Base-by-base conservation (phyloP, 2,888 invertebrate species). In the Nezara viridula region DNA sequence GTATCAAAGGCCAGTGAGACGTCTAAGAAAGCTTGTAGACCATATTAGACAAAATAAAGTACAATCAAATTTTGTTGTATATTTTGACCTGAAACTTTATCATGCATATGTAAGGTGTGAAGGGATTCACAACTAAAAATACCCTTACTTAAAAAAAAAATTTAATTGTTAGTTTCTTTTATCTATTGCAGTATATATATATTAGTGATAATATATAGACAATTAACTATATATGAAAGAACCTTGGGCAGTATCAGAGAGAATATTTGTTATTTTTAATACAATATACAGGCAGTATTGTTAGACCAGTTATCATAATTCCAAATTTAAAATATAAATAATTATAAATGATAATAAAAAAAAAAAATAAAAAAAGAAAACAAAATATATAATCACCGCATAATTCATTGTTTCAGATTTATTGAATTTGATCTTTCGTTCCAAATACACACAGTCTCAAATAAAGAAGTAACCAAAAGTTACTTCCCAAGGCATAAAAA, bases 391-490 rank as follows among this genome's bases (percentile, higher is more conserved):
- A 32, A 73, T 73, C 32, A 73, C 66, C 37, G 7, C 9, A 27
- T 73, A 0, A 37, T 73, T 73, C 66, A 73, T 73, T 32, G 66
- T 37, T 37, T 21, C 66, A 19, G 66, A 37, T 73, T 73, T 73
- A 73, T 14, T 73, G 37, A 73, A 73, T 73, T 16, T 73, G 4
- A 73, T 21, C 27, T 37, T 73, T 32, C 60, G 12, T 60, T 60
- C 16, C 66, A 37, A 66, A 5, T 73, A 66, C n/a, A 73, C 37
- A 81, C 81, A 81, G 81, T 81, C 81, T 81, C 44, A 81, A 81
- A 81, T 14, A 81, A 81, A 81, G 81, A 81, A 81, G 81, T 81
- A 81, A 81, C 81, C n/a, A 81, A 81, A 81, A 81, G 81, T 81
- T 81, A 81, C 81, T n/a, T 81, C 81, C 81, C 81, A 81, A 81